Evolutionary conservation across 2,797 vertebrate species (phyloP).

Genomic region (Garrulus glandarius): DNA sequence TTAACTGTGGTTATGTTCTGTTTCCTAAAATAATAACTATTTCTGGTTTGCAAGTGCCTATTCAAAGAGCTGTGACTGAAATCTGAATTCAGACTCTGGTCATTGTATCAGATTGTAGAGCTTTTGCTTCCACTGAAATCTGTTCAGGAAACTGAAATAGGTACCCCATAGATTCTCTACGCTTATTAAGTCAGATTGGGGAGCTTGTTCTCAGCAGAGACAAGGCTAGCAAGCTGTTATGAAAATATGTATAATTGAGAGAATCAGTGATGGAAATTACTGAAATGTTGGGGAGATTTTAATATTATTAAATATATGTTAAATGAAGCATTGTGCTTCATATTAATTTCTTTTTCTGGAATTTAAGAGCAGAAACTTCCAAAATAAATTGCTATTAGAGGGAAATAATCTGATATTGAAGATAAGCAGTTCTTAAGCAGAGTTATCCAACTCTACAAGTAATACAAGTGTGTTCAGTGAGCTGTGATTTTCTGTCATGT

Average conservation of each 20-base stretch:
- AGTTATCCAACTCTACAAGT: neutral
- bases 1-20: neutral
- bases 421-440: neutral
- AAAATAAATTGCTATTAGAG: neutral
- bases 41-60: neutral
- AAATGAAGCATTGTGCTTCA: neutral
- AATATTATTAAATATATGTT: neutral
- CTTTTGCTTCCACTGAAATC: neutral
- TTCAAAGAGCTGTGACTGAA: neutral
- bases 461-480: neutral
- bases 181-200: neutral
- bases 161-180: neutral
- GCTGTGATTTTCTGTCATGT: neutral
- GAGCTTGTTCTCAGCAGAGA: neutral
- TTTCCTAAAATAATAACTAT: constrained; percentile 9
- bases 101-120: neutral
- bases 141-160: neutral
- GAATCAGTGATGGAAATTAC: neutral
- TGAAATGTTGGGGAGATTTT: neutral
- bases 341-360: neutral
- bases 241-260: neutral
- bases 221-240: neutral
- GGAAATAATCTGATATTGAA: neutral
- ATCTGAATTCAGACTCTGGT: neutral
- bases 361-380: neutral